Evolutionary conservation across 2,888 invertebrate species (phyloP).

Genomic region (Caenorhabditis virilis): DNA sequence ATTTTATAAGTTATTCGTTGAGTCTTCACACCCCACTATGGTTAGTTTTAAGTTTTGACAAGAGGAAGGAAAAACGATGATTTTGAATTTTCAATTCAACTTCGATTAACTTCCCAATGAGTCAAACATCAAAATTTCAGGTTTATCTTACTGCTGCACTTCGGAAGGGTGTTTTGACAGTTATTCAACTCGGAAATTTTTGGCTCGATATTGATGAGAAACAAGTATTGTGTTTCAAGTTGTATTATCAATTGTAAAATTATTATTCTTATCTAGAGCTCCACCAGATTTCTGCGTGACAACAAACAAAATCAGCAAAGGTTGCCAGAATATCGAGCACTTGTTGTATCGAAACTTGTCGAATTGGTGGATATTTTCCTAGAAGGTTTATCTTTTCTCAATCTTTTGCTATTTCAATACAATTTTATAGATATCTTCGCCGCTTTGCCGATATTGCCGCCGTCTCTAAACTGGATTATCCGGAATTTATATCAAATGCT

Average conservation of each 20-base stretch:
- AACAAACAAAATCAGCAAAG: slow-evolving; percentile 11
- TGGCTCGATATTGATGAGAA: slow-evolving; percentile 35
- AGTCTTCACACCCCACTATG: slow-evolving; percentile 86
- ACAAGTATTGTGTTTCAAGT: too few relatives aligned
- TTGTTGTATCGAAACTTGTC: slow-evolving; percentile 28
- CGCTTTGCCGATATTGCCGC: slow-evolving; percentile 24
- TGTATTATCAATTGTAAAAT: too few relatives aligned
- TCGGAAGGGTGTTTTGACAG: slow-evolving; percentile 13
- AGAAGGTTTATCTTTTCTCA: slow-evolving; percentile 6
- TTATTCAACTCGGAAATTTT: slow-evolving; percentile 27
- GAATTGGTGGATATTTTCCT: slow-evolving; percentile 32
- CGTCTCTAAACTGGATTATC: slow-evolving; percentile 34
- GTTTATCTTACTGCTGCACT: slow-evolving; percentile 37
- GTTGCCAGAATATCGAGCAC: slow-evolving; percentile 25
- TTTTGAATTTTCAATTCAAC: neutral
- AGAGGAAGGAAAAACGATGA: too few relatives aligned
- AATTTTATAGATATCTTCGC: slow-evolving; percentile 12
- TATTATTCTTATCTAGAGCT: too few relatives aligned
- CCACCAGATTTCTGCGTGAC: slow-evolving; percentile 7
- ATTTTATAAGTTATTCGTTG: slow-evolving; percentile 85
- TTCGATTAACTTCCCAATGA: too few relatives aligned
- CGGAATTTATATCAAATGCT: slow-evolving; percentile 15
- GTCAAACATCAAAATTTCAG: neutral
- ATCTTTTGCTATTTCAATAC: too few relatives aligned
- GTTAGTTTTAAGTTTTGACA: slow-evolving; percentile 43